Base-by-base conservation (phyloP, 2,113 vertebrate genomes). In the Actenoides hombroni region DNA sequence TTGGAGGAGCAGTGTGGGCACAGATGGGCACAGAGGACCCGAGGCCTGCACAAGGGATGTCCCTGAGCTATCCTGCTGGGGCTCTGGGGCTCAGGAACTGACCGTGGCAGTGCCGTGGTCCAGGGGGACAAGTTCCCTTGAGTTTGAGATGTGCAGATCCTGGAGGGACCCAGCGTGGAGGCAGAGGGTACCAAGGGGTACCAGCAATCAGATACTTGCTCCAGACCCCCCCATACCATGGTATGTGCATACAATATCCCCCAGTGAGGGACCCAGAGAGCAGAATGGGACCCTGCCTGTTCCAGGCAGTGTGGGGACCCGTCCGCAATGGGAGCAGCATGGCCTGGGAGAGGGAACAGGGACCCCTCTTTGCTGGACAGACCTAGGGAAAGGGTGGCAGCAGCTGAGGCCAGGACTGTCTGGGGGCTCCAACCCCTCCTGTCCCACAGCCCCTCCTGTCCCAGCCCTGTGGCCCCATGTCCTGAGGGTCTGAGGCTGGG, bases 391-490 rank as follows among this genome's bases (percentile, higher is more conserved):
- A 17, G 25, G 44, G n/a, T 44, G 25, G 63, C 49, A 23, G 70
- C 11, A 9, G n/a, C 71, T 0, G 3, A 46, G 42, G 21, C n/a
- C 6, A 11, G 54, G 80, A 68, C 29, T 54, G 29, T 31, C 8
- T 20, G 33, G 64, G 51, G 28, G 33, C n/a, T 60, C 44, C 59
- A 15, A 71, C 71, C 44, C 9, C 40, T 46, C 61, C 48, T 25
- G 7, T 48, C 46, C 23, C n/a, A 29, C 61, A 15, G 84, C 71
- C 44, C 9, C 40, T 46, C 61, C 48, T 25, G 7, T 48, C 46
- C 26, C n/a, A 29, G 63, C 0, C 2, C n/a, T 39, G 40, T 1
- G 2, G 16, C 42, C 28, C 24, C 10, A 1, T 5, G 40, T 14
- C 35, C 21, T 1, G 35, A 26, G 12, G 8, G 31, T 54, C 10